These are phyloP conservation scores for Philopedon plagiatum DNA, from an alignment of 2,888 invertebrate genomes.

Conservation along the genomic window DNA sequence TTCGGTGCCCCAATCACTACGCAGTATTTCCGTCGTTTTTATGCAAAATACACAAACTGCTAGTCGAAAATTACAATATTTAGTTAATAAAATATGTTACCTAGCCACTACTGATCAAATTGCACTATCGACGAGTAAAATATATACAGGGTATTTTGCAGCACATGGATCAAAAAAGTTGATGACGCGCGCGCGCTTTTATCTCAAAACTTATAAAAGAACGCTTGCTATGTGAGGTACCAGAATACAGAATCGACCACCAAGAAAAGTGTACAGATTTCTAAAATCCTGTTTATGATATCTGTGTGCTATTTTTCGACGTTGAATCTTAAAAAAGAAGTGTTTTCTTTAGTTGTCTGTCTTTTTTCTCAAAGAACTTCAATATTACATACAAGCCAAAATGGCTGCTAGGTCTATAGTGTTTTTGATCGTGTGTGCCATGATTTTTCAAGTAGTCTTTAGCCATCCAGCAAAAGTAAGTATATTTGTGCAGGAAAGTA, in stretches of 20 bases:
- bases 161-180: background rate
- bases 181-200: background rate
- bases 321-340: background rate
- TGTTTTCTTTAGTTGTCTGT: background rate
- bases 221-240: background rate
- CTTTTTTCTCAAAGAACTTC: too few species aligned
- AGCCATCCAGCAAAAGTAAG: slow-evolving; percentile 7
- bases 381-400: background rate
- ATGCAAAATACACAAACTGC: too few species aligned
- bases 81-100: too few species aligned
- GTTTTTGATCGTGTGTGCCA: background rate
- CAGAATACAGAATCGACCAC: background rate
- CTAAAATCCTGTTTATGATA: too few species aligned
- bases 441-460: background rate
- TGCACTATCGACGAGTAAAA: background rate
- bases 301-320: background rate
- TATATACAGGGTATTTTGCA: background rate
- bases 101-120: background rate
- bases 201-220: background rate
- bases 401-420: background rate
- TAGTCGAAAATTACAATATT: too few species aligned
- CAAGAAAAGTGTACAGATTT: background rate
- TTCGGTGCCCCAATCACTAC: too few species aligned
- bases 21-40: too few species aligned
- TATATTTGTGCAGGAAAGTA: too few species aligned